These are phyloP conservation scores for Dione juno DNA, from an alignment of 2,888 invertebrate species.

Conservation along the genomic window DNA sequence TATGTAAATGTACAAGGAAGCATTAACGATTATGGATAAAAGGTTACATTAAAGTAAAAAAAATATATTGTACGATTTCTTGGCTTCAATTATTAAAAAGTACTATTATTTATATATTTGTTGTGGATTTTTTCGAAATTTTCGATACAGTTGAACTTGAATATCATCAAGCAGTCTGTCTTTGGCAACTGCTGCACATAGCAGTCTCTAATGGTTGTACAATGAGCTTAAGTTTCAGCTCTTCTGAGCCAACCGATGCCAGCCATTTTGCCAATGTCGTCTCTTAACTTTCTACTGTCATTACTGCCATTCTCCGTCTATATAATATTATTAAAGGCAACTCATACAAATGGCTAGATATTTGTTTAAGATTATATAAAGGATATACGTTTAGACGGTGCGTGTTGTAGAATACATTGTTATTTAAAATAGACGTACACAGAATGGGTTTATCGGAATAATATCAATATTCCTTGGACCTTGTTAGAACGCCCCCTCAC, in stretches of 20 bases:
- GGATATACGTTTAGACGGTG: neutral
- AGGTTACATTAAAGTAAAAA: neutral
- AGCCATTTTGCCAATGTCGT: too few relatives aligned
- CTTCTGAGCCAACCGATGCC: too few relatives aligned
- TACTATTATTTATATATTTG: too few relatives aligned
- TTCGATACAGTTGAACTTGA: too few relatives aligned
- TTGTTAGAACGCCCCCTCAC: conserved; percentile 49
- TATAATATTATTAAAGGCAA: neutral
- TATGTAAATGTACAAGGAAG: conserved; percentile 23
- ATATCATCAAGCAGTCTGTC: too few relatives aligned
- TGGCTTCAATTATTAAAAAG: too few relatives aligned
- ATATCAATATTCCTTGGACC: conserved; percentile 38
- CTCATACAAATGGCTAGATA: neutral
- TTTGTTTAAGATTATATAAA: conserved; percentile 1
- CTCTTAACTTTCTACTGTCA: neutral
- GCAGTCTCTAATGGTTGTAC: too few relatives aligned
- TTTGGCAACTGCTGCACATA: too few relatives aligned
- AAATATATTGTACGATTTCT: too few relatives aligned
- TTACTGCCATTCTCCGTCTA: neutral
- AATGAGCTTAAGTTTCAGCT: too few relatives aligned
- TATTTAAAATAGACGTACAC: conserved; percentile 23
- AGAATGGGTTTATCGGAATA: conserved; percentile 34
- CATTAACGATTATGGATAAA: neutral
- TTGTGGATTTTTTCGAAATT: too few relatives aligned
- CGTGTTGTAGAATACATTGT: conserved; percentile 20